Evolutionary conservation across 1,140 invertebrate species (phyloP).

Genomic region (Nebria ingens): DNA sequence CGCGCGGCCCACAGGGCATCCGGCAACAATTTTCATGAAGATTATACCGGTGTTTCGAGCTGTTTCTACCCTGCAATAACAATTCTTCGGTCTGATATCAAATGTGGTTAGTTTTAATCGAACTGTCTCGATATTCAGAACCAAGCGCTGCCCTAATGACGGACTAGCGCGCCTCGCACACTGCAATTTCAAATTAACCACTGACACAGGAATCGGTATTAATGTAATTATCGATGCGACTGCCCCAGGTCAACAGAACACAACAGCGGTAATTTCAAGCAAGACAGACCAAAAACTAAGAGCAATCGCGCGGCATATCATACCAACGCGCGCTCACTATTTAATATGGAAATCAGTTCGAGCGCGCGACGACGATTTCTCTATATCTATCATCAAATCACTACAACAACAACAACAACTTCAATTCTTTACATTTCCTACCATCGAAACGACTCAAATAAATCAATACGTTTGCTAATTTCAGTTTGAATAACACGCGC

Average conservation of each 20-base stretch:
- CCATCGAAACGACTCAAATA: background rate
- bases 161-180: conserved; percentile 7
- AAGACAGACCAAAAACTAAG: background rate
- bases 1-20: conserved; percentile 11
- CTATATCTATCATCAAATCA: background rate
- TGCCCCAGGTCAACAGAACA: conserved; percentile 21
- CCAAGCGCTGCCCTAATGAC: conserved; percentile 14
- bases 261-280: conserved; percentile 13
- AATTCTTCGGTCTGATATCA: conserved; percentile 9
- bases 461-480: background rate
- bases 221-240: conserved; percentile 32
- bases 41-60: conserved; percentile 13
- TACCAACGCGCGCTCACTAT: background rate
- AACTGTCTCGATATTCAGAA: conserved; percentile 8
- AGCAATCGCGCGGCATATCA: background rate
- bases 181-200: conserved; percentile 34
- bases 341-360: conserved; percentile 8
- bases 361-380: too few species aligned
- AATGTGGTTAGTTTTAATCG: conserved; percentile 9
- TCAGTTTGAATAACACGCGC: background rate
- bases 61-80: conserved; percentile 5
- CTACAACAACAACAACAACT: background rate
- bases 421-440: background rate
- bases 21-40: conserved; percentile 7
- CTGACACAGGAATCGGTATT: conserved; percentile 29